A percentile compares a stretch with the other conserved stretches of the same genome.
phyloP scores from a whole-genome alignment of 2,888 invertebrate species.

The Acanthosoma haemorrhoidale region DNA sequence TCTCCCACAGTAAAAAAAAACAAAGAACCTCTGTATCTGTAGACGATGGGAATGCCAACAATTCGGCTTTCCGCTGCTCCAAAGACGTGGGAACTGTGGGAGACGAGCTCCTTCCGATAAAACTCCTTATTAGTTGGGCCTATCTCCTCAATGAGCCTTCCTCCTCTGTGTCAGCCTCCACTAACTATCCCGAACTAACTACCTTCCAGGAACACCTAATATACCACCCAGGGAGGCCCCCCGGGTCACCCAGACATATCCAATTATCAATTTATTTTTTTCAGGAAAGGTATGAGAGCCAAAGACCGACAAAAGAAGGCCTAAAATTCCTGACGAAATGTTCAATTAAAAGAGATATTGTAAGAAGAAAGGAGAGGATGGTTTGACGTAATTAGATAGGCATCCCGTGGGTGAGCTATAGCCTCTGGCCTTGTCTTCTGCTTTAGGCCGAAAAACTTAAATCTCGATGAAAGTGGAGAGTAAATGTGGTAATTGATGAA shows the following conservation, averaged over 20 bases:
- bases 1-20: no score
- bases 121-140: conserved; percentile 1
- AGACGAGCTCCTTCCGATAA: not conserved
- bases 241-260: no score
- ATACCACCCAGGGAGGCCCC: not conserved
- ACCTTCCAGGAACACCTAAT: not conserved
- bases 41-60: no score
- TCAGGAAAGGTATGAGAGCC: no score
- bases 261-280: not conserved
- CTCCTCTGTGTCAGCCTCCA: not conserved
- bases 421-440: not conserved
- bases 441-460: not conserved
- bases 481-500: no score
- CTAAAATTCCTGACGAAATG: conserved; percentile 6
- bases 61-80: no score
- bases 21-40: no score
- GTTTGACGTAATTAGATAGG: not conserved
- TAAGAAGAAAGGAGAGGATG: not conserved
- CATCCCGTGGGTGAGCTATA: not conserved
- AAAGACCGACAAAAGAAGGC: conserved; percentile 5
- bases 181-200: no score
- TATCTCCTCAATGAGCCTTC: not conserved
- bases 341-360: conserved; percentile 3
- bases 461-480: no score
- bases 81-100: not conserved